Conservation (phyloP, 2,888 invertebrate species). For the Girardia tigrina region DNA sequence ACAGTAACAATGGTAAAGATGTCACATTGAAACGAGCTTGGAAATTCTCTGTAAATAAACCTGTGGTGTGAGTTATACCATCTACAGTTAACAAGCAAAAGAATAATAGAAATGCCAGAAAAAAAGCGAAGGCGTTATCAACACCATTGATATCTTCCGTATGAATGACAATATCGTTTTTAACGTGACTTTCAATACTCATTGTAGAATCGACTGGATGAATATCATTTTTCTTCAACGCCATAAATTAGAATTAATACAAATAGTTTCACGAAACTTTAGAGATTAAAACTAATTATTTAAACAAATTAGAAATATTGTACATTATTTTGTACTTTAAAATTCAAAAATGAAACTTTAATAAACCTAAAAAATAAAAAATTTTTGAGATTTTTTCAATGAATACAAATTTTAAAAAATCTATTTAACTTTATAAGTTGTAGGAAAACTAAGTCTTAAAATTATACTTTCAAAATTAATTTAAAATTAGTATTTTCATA, state of each 20-base stretch:
- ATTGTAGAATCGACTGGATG: not conserved
- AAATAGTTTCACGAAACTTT: not conserved
- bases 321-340: no score
- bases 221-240: not conserved
- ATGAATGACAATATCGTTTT: not conserved
- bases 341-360: no score
- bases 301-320: constrained; percentile 1
- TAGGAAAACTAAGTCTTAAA: no score
- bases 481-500: no score
- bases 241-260: not conserved
- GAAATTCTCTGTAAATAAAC: not conserved
- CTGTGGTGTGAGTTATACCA: not conserved
- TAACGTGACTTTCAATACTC: not conserved
- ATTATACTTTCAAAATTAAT: no score
- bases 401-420: no score
- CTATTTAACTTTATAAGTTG: no score
- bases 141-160: not conserved
- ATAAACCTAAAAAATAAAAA: no score
- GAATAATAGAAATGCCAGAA: not conserved
- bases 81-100: not conserved
- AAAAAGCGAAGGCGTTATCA: not conserved
- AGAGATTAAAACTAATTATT: not conserved
- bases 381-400: no score
- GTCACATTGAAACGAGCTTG: not conserved
- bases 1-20: not conserved